phyloP scores from a whole-genome alignment of 2,113 vertebrate species.

The Rhabdornis inornatus region DNA sequence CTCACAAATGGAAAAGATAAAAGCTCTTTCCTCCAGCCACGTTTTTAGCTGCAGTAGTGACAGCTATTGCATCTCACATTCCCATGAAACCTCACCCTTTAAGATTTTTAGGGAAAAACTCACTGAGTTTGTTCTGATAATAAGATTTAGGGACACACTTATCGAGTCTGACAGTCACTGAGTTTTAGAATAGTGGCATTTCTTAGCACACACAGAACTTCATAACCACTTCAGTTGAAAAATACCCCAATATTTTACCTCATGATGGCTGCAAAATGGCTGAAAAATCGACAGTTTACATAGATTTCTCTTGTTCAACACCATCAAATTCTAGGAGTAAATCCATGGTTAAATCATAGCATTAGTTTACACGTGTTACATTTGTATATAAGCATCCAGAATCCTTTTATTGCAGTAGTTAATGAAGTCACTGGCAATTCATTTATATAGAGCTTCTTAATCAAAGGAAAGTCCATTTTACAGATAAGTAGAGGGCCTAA shows the following conservation, averaged over 20 bases:
- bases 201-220: not conserved
- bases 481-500: not conserved
- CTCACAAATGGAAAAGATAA: not conserved
- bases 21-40: not conserved
- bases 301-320: not conserved
- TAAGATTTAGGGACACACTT: not conserved
- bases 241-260: not conserved
- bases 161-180: not conserved
- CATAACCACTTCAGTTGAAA: not conserved
- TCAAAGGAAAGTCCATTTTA: not conserved
- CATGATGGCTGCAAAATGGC: not conserved
- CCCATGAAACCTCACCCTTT: not conserved
- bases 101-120: not conserved
- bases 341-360: not conserved
- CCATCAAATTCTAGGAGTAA: not conserved
- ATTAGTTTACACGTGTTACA: not conserved
- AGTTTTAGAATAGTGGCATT: not conserved
- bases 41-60: not conserved
- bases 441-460: not conserved
- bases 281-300: not conserved
- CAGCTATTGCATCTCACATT: not conserved
- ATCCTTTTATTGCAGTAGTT: not conserved
- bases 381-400: not conserved
- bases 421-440: not conserved
- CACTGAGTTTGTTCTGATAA: not conserved